phyloP scores from a whole-genome alignment of 2,888 invertebrate genomes.

The Volucella zonaria region DNA sequence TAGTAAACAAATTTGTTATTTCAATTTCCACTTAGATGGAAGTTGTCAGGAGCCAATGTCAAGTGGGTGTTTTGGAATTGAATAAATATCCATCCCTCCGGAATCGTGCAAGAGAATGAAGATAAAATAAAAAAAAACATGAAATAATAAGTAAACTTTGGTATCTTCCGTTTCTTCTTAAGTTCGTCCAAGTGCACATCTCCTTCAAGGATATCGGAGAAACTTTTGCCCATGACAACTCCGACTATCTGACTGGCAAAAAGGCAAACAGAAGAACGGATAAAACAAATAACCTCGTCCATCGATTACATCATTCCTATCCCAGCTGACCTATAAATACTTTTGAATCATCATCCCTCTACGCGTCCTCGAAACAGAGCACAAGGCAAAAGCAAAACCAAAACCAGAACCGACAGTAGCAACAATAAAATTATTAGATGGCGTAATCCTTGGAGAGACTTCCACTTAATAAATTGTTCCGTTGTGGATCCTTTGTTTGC shows the following conservation, averaged over 20 bases:
- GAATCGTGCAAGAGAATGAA: too few relatives aligned
- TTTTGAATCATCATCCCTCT: slow-evolving; percentile 33
- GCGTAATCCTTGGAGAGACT: slow-evolving; percentile 41
- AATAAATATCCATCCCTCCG: too few relatives aligned
- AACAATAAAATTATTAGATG: slow-evolving; percentile 30
- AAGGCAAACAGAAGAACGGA: slow-evolving; percentile 1
- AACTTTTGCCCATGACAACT: slow-evolving; percentile 35
- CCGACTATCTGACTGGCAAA: slow-evolving; percentile 17
- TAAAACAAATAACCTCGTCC: slow-evolving; percentile 33
- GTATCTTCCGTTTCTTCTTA: too few relatives aligned
- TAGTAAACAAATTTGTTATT: too few relatives aligned
- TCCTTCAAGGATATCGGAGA: slow-evolving; percentile 26
- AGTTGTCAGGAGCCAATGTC: too few relatives aligned
- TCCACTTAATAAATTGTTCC: slow-evolving; percentile 34
- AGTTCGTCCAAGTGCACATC: background rate
- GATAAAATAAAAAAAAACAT: too few relatives aligned
- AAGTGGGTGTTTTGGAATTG: too few relatives aligned
- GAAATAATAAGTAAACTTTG: too few relatives aligned
- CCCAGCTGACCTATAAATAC: slow-evolving; percentile 62
- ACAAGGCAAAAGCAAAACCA: background rate
- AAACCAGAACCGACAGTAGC: background rate
- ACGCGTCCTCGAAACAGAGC: background rate
- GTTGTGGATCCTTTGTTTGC: background rate
- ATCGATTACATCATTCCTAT: slow-evolving; percentile 65
- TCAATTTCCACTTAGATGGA: too few relatives aligned